Evolutionary conservation across 2,113 vertebrate species (phyloP).

Genomic region (Irena cyanogastra): DNA sequence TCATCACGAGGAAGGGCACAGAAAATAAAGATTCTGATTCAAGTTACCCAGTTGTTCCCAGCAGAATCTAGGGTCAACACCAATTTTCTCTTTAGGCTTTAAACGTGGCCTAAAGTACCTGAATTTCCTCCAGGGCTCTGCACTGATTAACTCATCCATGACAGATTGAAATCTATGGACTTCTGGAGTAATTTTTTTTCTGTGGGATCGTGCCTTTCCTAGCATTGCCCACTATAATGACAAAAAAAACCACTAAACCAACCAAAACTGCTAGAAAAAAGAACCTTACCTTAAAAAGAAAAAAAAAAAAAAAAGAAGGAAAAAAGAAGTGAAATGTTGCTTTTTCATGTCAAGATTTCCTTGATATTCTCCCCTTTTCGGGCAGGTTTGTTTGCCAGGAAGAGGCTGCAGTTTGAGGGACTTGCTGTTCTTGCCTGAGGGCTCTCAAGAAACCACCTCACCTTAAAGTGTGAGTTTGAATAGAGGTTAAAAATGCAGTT

Average conservation of each 20-base stretch:
- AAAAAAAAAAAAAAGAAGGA: background rate
- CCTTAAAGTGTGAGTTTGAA: background rate
- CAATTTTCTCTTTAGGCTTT: background rate
- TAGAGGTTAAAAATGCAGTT: conserved; percentile 15
- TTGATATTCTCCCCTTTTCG: background rate
- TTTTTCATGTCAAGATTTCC: background rate
- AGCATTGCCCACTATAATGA: background rate
- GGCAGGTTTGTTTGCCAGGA: background rate
- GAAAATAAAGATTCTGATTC: background rate
- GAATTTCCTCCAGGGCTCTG: background rate
- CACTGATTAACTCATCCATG: background rate
- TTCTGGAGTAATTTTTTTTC: background rate
- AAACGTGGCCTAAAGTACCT: background rate
- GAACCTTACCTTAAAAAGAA: background rate
- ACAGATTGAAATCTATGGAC: background rate
- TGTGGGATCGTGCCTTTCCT: background rate
- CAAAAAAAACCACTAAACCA: too few species aligned
- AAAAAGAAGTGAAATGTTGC: background rate
- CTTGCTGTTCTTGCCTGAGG: background rate
- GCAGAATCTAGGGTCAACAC: background rate
- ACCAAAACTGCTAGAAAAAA: background rate
- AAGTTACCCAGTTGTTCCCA: background rate
- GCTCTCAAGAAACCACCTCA: background rate
- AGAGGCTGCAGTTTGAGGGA: background rate
- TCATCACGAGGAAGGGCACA: background rate